Conservation (phyloP, 2,888 invertebrate genomes). For the Zonitis immaculata region DNA sequence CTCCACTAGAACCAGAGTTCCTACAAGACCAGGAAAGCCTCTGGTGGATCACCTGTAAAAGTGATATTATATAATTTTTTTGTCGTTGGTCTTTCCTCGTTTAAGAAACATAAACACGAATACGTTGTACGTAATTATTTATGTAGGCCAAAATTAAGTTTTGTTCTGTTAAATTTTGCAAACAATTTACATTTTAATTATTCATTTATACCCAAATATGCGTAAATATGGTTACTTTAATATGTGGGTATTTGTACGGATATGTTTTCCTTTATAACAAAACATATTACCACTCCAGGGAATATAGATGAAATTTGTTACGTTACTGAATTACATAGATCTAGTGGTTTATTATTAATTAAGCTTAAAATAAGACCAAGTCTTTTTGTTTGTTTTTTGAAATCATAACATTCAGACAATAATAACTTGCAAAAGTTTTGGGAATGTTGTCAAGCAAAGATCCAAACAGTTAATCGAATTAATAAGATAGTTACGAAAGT, state of each 20-base stretch:
- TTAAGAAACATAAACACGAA: too few relatives aligned
- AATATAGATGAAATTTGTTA: not conserved
- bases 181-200: conserved; percentile 14
- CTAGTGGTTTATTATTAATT: not conserved
- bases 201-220: conserved; percentile 14
- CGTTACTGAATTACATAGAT: not conserved
- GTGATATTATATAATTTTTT: too few relatives aligned
- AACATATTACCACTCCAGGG: not conserved
- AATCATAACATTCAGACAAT: too few relatives aligned
- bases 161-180: not conserved
- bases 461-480: not conserved
- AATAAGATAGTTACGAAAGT: not conserved
- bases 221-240: conserved; percentile 12
- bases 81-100: too few relatives aligned
- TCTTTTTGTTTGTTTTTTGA: too few relatives aligned
- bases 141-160: conserved; percentile 12
- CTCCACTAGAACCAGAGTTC: too few relatives aligned
- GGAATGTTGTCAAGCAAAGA: not conserved
- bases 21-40: too few relatives aligned
- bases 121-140: not conserved
- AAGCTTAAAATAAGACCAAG: not conserved
- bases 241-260: not conserved
- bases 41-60: too few relatives aligned
- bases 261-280: not conserved
- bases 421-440: too few relatives aligned